A percentile compares a stretch with the other conserved stretches of the same genome.
Evolutionary conservation across 30 jellyfish, hydroid and myxozoan species (phyloP).

Genomic region (Mastigias papua): DNA sequence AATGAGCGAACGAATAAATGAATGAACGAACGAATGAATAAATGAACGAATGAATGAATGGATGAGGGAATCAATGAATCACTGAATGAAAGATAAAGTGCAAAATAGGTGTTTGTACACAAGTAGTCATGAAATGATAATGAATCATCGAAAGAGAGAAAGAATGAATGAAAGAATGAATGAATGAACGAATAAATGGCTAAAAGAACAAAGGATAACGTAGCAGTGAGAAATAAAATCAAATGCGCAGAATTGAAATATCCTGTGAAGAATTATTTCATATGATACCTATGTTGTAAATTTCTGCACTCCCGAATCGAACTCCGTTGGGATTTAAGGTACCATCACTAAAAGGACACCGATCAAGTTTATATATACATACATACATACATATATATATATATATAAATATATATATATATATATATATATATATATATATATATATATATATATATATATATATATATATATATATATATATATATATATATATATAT

Average conservation of each 20-base stretch:
- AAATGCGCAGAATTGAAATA: too few relatives aligned
- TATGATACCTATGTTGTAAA: constrained; percentile 80
- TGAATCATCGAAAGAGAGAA: background rate
- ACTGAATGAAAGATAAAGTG: background rate
- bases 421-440: too few relatives aligned
- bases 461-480: too few relatives aligned
- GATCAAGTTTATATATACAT: too few relatives aligned
- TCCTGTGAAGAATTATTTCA: too few relatives aligned
- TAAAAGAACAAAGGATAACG: too few relatives aligned
- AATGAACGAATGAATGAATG: background rate
- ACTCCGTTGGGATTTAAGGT: constrained; percentile 97
- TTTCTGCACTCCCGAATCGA: constrained; percentile 99
- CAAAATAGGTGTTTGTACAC: too few relatives aligned
- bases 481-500: too few relatives aligned
- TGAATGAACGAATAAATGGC: background rate
- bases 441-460: too few relatives aligned
- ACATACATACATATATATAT: too few relatives aligned
- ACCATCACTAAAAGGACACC: constrained; percentile 88
- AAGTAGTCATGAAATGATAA: too few relatives aligned
- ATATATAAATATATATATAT: too few relatives aligned
- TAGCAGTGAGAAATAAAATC: background rate
- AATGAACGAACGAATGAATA: background rate
- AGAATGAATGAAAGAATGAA: background rate
- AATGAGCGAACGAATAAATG: constrained; percentile 1
- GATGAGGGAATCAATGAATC: background rate